Conservation (phyloP, 2,888 invertebrate genomes). For the Caenorhabditis zanzibari region DNA sequence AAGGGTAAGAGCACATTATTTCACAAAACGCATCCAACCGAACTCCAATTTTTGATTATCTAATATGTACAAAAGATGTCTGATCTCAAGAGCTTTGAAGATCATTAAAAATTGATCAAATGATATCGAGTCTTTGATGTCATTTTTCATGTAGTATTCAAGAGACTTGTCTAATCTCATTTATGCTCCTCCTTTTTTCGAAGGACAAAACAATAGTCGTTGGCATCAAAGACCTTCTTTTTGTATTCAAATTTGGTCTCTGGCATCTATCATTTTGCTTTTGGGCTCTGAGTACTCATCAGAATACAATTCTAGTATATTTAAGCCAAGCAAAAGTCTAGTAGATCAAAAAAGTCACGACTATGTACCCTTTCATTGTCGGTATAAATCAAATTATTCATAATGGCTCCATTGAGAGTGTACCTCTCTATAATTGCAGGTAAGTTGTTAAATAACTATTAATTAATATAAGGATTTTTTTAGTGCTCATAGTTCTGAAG, state of each 20-base stretch:
- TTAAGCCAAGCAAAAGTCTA: background rate
- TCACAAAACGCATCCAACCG: background rate
- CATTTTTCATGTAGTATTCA: conserved; percentile 4
- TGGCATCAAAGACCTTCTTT: conserved; percentile 9
- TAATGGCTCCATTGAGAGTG: conserved; percentile 6
- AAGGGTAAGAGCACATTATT: background rate
- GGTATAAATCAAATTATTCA: conserved; percentile 7
- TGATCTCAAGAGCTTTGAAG: background rate
- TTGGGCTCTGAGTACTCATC: background rate
- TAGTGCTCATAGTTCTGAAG: conserved; percentile 23
- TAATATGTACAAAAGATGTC: conserved; percentile 3
- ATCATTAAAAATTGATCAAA: conserved; percentile 5
- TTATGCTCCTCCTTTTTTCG: background rate
- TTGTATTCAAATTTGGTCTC: background rate
- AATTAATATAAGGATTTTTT: background rate
- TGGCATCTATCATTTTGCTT: background rate
- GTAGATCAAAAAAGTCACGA: too few species aligned
- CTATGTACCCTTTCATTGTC: background rate
- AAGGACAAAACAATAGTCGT: background rate
- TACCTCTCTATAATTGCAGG: conserved; percentile 27
- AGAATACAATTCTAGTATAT: background rate
- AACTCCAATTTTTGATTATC: background rate
- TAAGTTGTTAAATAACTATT: background rate
- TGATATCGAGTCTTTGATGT: background rate
- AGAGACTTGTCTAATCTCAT: conserved; percentile 15